Evolutionary conservation across 2,797 vertebrate species (phyloP).

Genomic region (Oreochromis grahami): DNA sequence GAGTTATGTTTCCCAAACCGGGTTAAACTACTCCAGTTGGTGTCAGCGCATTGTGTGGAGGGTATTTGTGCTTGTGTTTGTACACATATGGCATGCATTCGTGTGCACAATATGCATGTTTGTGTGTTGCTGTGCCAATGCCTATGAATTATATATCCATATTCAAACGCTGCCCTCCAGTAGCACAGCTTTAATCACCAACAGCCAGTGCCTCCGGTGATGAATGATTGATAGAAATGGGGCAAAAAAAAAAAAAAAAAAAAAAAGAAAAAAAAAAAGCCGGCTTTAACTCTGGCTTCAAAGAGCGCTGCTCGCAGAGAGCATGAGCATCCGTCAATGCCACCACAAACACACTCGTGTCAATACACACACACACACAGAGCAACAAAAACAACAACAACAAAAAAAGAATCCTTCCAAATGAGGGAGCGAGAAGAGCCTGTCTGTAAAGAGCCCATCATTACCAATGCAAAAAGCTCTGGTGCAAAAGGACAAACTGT

Average conservation of each 20-base stretch:
- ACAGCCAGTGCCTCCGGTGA: slow-evolving; percentile 75
- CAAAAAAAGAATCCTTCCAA: background rate
- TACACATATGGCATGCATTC: slow-evolving; percentile 4
- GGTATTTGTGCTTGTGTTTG: background rate
- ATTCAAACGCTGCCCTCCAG: slow-evolving; percentile 73
- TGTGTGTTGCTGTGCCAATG: slow-evolving; percentile 41
- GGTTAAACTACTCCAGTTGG: slow-evolving; percentile 10
- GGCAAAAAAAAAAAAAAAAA: slow-evolving; percentile 55
- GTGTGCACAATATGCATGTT: slow-evolving; percentile 11
- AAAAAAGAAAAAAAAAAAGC: slow-evolving; percentile 46
- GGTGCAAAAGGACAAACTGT: slow-evolving; percentile 69
- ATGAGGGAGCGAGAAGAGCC: slow-evolving; percentile 33
- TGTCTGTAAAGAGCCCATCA: slow-evolving; percentile 50
- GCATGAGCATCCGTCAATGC: slow-evolving; percentile 60
- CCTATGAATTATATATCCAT: slow-evolving; percentile 80
- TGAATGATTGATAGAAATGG: slow-evolving; percentile 85
- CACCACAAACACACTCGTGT: slow-evolving; percentile 56
- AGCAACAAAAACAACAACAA: slow-evolving; percentile 13
- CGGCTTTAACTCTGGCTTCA: slow-evolving; percentile 74
- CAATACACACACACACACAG: background rate
- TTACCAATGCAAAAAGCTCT: slow-evolving; percentile 63
- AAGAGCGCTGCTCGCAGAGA: slow-evolving; percentile 64
- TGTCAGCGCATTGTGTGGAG: background rate
- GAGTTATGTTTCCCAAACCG: slow-evolving; percentile 8
- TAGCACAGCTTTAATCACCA: slow-evolving; percentile 79